phyloP scores from a whole-genome alignment of 2,888 invertebrate genomes.

The Diloba caeruleocephala region DNA sequence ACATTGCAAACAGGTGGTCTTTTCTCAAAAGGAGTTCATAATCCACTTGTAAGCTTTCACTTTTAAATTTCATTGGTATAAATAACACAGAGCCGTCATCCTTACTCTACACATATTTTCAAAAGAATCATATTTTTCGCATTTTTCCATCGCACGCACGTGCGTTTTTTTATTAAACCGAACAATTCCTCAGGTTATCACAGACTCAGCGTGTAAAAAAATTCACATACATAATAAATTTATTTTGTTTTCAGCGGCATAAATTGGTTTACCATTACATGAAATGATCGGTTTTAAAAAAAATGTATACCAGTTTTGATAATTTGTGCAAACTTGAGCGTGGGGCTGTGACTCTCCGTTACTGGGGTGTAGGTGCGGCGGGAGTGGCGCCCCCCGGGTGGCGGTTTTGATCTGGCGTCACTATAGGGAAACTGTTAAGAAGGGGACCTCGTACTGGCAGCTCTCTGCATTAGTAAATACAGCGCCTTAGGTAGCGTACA shows the following conservation, averaged over 20 bases:
- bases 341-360: slow-evolving; percentile 4
- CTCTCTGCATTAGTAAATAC: slow-evolving; percentile 84
- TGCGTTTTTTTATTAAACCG: too few relatives aligned
- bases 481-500: slow-evolving; percentile 75
- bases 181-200: too few relatives aligned
- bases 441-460: slow-evolving; percentile 71
- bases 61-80: background rate
- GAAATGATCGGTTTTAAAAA: too few relatives aligned
- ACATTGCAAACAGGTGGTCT: too few relatives aligned
- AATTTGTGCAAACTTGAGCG: slow-evolving; percentile 30
- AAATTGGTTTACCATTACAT: slow-evolving; percentile 4
- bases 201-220: too few relatives aligned
- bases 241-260: background rate
- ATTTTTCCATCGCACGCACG: too few relatives aligned
- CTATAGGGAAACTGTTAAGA: slow-evolving; percentile 72
- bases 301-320: slow-evolving; percentile 11
- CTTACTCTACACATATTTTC: too few relatives aligned
- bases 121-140: too few relatives aligned
- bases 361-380: too few relatives aligned
- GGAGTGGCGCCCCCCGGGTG: slow-evolving; percentile 39
- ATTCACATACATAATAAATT: too few relatives aligned
- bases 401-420: slow-evolving; percentile 36
- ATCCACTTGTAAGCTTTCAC: background rate
- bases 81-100: too few relatives aligned
- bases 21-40: background rate